Percentiles rank a stretch among this genome's conserved stretches.
phyloP scores from a whole-genome alignment of 2,113 vertebrate species.

The Paedocypris sp. region DNA sequence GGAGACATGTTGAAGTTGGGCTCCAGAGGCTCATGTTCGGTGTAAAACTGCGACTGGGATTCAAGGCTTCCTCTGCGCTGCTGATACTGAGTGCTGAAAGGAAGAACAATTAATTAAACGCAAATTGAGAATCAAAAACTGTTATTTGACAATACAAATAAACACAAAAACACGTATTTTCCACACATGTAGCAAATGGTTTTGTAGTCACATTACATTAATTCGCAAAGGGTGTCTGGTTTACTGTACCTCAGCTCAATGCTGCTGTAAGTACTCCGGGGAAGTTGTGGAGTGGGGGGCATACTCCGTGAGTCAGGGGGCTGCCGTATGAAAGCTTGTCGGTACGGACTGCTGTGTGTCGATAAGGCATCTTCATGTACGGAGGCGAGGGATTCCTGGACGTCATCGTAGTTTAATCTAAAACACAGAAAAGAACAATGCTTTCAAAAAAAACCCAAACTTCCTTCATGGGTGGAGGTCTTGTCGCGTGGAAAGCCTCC shows the following conservation, averaged over 20 bases:
- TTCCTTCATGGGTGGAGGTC: conserved; percentile 21
- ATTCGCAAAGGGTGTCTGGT: neutral
- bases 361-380: conserved; percentile 65
- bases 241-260: conserved; percentile 75
- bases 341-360: conserved; percentile 76
- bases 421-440: conserved; percentile 35
- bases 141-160: neutral
- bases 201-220: neutral
- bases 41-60: conserved; percentile 73
- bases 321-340: conserved; percentile 63
- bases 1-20: conserved; percentile 58
- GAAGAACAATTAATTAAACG: neutral
- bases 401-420: conserved; percentile 40
- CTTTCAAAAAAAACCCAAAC: conserved; percentile 19
- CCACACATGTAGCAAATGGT: too few species aligned
- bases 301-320: conserved; percentile 76
- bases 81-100: conserved; percentile 69
- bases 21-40: conserved; percentile 54
- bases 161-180: too few species aligned
- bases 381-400: conserved; percentile 41
- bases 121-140: neutral
- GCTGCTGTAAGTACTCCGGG: conserved; percentile 89
- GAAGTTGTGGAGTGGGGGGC: conserved; percentile 85
- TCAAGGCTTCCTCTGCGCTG: conserved; percentile 90
- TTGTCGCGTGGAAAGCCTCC: neutral